Evolutionary conservation across 2,113 vertebrate species (phyloP), one percentile per base, ranked within the genome.

Genomic region (Xenotilapia longispinis): DNA sequence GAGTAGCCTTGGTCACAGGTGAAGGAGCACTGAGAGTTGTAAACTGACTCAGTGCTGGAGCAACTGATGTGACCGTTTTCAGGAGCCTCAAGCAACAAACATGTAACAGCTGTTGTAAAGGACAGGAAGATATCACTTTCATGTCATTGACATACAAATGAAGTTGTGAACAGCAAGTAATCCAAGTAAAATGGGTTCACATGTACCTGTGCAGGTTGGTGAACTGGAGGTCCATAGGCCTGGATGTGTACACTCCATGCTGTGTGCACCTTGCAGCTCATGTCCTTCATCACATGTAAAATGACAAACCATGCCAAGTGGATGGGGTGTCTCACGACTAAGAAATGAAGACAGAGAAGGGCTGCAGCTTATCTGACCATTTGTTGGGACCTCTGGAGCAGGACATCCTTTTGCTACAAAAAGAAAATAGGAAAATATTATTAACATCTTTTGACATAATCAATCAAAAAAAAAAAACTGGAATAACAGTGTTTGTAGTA

Each of bases 251-350:
- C 95, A 54, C 53, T 23, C 10, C n/a, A 21, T 23, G n/a, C n/a
- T 54, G 53, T 54, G 10, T 54, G 51, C n/a, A 95, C 82, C 95
- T 36, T 91, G 81, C 7, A 93, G 84, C 5, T 2, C 83, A 55
- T 94, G 94, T n/a, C 96, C 96, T 73, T 96, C 89, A n/a, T 94
- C 75, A 88, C 96, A 97, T 36, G 70, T 63, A 73, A 96, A 95
- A 45, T 49, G 73, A 86, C 96, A 95, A 33, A 84, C 4, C 12
- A 73, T 40, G 12, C 85, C 91, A 14, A 80, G 21, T 3, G 81
- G 80, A 53, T 86, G 36, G 7, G 40, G 7, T 55, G 11, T 82
- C 4, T 3, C 33, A 1, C 47, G 4, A 11, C 85, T 82, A 57
- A 33, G 15, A 54, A 26, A 42, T 28, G 82, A 86, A 9, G 87